Evolutionary conservation across 2,113 vertebrate species (phyloP).

Genomic region (Pollachius pollachius): DNA sequence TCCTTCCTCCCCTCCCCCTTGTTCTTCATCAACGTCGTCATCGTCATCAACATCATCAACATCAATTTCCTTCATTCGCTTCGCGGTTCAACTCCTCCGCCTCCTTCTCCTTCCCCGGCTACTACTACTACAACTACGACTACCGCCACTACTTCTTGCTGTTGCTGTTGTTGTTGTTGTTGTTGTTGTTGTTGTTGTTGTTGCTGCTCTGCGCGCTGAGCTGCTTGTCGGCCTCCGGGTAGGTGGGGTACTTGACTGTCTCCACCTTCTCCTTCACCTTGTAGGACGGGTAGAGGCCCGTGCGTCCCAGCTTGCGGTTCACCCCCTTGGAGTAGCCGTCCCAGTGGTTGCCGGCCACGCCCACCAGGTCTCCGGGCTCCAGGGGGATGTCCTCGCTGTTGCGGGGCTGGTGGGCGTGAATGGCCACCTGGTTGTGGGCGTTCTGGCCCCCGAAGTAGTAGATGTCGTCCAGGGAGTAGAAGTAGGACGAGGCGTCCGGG

Average conservation of each 20-base stretch:
- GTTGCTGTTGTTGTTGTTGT: too few species aligned
- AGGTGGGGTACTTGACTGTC: conserved; percentile 95
- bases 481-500: conserved; percentile 92
- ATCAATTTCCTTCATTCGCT: too few species aligned
- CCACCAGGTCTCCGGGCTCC: conserved; percentile 93
- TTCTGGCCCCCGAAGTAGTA: conserved; percentile 99
- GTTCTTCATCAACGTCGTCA: too few species aligned
- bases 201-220: conserved; percentile 66
- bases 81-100: too few species aligned
- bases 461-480: conserved; percentile 97
- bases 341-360: conserved; percentile 98
- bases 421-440: conserved; percentile 95
- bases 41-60: too few species aligned
- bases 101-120: neutral
- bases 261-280: conserved; percentile 98
- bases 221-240: conserved; percentile 93
- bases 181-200: neutral
- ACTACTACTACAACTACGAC: too few species aligned
- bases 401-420: conserved; percentile 90
- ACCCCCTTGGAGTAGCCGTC: conserved; percentile 98
- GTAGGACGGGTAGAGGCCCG: conserved; percentile 96
- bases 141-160: too few species aligned
- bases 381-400: conserved; percentile 91
- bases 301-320: conserved; percentile 94
- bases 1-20: too few species aligned